These are phyloP conservation scores for Platycnemis pennipes DNA, from an alignment of 2,888 invertebrate genomes.

Conservation along the genomic window DNA sequence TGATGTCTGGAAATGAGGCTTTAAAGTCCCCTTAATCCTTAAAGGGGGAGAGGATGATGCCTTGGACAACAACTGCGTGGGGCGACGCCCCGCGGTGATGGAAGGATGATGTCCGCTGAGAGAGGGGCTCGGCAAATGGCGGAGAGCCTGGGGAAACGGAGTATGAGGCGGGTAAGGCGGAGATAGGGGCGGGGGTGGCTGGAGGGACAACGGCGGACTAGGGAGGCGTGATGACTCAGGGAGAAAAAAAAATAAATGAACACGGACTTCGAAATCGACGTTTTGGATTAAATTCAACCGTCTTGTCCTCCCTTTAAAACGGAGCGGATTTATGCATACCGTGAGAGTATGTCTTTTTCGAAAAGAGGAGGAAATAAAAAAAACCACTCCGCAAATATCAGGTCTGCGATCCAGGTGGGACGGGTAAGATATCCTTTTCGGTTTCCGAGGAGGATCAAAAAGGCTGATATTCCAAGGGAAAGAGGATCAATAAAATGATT, in stretches of 20 bases:
- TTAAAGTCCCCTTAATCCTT: conserved; percentile 53
- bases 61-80: conserved; percentile 47
- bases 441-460: conserved; percentile 19
- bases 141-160: not conserved
- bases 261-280: not conserved
- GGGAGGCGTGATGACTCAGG: conserved; percentile 6
- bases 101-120: conserved; percentile 24
- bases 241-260: not conserved
- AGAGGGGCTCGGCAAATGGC: not conserved
- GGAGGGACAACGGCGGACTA: not conserved
- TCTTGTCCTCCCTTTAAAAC: conserved; percentile 22
- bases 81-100: conserved; percentile 49
- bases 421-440: not conserved
- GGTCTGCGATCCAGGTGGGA: not conserved
- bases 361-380: not conserved
- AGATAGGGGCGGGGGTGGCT: not conserved
- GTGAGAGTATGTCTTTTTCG: not conserved
- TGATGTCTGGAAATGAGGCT: conserved; percentile 47
- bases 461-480: not conserved
- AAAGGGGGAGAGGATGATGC: conserved; percentile 49
- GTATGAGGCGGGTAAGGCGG: not conserved
- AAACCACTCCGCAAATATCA: not conserved
- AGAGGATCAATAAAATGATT: conserved; percentile 21
- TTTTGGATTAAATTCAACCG: conserved; percentile 6
- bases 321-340: conserved; percentile 2